Conservation (phyloP, 2,888 invertebrate genomes). For the Loripinus fragilis region DNA sequence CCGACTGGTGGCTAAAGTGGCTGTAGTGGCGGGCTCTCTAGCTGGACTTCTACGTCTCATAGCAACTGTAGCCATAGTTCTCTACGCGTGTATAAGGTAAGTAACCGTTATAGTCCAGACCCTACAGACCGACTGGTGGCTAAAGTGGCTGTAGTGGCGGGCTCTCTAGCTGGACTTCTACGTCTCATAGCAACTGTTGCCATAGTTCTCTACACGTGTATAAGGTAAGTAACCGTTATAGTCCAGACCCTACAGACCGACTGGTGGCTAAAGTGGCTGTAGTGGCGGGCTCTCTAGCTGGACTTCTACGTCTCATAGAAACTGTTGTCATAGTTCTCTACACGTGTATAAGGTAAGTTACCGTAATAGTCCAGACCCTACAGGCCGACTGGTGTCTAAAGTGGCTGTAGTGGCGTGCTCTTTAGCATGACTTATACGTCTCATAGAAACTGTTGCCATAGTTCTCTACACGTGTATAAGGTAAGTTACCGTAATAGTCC, state of each 20-base stretch:
- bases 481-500: neutral
- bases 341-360: neutral
- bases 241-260: slow-evolving; percentile 49
- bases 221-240: no score
- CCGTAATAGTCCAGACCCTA: no score
- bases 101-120: no score
- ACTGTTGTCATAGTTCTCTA: slow-evolving; percentile 63
- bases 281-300: slow-evolving; percentile 69
- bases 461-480: slow-evolving; percentile 49
- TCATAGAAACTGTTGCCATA: slow-evolving; percentile 62
- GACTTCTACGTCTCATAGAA: slow-evolving; percentile 66
- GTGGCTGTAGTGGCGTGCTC: slow-evolving; percentile 70
- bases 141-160: slow-evolving; percentile 67
- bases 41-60: slow-evolving; percentile 68
- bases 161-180: slow-evolving; percentile 67
- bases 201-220: slow-evolving; percentile 58
- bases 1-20: slow-evolving; percentile 62
- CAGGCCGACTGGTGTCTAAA: slow-evolving; percentile 58
- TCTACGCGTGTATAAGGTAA: slow-evolving; percentile 40
- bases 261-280: slow-evolving; percentile 66
- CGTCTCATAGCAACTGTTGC: slow-evolving; percentile 64
- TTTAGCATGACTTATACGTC: slow-evolving; percentile 65
- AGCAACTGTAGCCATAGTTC: slow-evolving; percentile 58
- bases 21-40: slow-evolving; percentile 69
- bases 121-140: slow-evolving; percentile 59